Conservation (phyloP, 2,888 invertebrate species). For the Lissonota sp. region DNA sequence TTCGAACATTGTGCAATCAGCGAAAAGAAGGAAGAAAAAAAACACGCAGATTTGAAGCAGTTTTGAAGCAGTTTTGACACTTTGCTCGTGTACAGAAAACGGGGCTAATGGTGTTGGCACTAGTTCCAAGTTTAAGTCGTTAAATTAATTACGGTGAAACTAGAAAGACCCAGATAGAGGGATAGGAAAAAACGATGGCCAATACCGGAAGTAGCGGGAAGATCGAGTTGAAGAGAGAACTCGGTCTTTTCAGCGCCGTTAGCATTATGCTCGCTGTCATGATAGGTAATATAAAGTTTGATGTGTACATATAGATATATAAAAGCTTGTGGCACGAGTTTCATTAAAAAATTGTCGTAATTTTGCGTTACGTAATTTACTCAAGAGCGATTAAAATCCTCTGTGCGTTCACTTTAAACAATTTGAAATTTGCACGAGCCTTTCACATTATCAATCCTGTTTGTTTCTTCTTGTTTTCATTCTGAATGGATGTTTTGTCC, state of each 20-base stretch:
- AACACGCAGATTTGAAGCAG: not conserved
- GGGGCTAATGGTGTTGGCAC: not conserved
- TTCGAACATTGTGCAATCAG: not conserved
- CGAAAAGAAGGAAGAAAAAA: conserved; percentile 3
- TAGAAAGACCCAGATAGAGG: conserved; percentile 31
- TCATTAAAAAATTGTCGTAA: too few relatives aligned
- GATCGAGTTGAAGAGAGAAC: conserved; percentile 89
- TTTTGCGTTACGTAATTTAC: too few relatives aligned
- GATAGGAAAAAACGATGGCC: conserved; percentile 47
- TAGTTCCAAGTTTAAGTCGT: not conserved
- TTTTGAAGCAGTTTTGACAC: not conserved
- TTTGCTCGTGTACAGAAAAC: not conserved
- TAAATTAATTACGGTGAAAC: conserved; percentile 52
- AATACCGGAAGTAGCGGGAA: conserved; percentile 59
- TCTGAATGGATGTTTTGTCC: too few relatives aligned
- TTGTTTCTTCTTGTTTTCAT: too few relatives aligned
- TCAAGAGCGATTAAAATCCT: too few relatives aligned
- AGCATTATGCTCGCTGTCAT: conserved; percentile 94
- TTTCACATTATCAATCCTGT: too few relatives aligned
- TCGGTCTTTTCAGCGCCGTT: conserved; percentile 92
- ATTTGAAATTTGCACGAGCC: too few relatives aligned
- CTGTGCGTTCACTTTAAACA: too few relatives aligned
- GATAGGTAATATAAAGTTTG: conserved; percentile 87
- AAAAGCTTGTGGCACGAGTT: too few relatives aligned
- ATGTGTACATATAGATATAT: too few relatives aligned